Conservation (phyloP, 2,888 invertebrate species). For the Griposia aprilina region DNA sequence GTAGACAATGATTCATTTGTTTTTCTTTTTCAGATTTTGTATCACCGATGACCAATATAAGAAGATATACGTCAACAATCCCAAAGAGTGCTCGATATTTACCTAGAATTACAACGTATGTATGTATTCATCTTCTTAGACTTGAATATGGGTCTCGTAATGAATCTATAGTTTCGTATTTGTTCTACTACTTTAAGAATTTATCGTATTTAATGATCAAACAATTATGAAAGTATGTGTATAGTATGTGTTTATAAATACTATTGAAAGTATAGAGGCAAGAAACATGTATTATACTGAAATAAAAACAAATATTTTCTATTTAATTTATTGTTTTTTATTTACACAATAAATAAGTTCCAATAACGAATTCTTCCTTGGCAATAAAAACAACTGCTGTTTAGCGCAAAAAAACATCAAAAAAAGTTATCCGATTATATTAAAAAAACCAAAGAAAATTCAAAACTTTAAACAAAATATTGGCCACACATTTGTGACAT, state of each 20-base stretch:
- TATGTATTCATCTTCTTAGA: neutral
- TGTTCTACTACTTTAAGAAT: neutral
- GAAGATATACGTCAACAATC: neutral
- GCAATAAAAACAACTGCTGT: slow-evolving; percentile 64
- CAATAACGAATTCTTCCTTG: slow-evolving; percentile 62
- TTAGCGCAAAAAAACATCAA: slow-evolving; percentile 50
- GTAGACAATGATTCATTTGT: neutral
- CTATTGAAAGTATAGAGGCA: neutral
- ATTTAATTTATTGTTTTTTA: slow-evolving; percentile 77
- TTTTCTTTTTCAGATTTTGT: slow-evolving; percentile 50
- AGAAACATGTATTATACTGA: slow-evolving; percentile 42
- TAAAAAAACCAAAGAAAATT: slow-evolving; percentile 16
- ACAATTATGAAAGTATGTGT: neutral
- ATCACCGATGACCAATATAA: slow-evolving; percentile 41
- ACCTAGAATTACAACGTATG: slow-evolving; percentile 15
- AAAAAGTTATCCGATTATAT: slow-evolving; percentile 34
- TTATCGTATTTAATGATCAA: neutral
- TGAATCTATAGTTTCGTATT: neutral
- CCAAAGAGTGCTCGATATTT: slow-evolving; percentile 37
- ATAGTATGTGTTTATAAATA: neutral
- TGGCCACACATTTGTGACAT: slow-evolving; percentile 12
- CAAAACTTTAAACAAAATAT: slow-evolving; percentile 27
- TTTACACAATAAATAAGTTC: slow-evolving; percentile 81
- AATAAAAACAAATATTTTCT: slow-evolving; percentile 61
- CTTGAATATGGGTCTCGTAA: slow-evolving; percentile 12